phyloP scores from a whole-genome alignment of 2,113 vertebrate genomes.

The Copsychus sechellarum region DNA sequence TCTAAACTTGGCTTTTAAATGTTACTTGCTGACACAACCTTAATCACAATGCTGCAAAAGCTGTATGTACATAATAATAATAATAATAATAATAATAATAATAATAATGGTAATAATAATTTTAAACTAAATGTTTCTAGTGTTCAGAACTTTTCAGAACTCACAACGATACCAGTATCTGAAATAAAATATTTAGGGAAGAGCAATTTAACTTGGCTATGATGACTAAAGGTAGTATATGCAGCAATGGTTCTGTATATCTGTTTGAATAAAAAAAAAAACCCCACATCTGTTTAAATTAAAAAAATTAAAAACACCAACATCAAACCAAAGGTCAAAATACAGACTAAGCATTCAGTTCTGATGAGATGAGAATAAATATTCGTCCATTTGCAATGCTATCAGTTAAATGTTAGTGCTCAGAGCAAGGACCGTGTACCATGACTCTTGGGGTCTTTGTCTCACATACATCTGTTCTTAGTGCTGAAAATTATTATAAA shows the following conservation, averaged over 20 bases:
- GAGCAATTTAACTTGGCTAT: not conserved
- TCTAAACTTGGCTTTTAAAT: constrained; percentile 29
- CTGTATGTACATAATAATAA: not conserved
- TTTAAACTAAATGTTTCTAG: not conserved
- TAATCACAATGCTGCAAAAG: constrained; percentile 23
- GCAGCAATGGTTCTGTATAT: not conserved
- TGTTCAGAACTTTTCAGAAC: not conserved
- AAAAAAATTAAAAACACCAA: not conserved
- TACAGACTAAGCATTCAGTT: not conserved
- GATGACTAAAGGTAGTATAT: not conserved
- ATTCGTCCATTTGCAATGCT: not conserved
- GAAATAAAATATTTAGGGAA: not conserved
- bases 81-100: not conserved
- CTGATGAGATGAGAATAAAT: not conserved
- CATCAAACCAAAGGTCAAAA: not conserved
- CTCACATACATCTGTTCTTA: not conserved
- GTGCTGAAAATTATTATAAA: not conserved
- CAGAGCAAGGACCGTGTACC: not conserved
- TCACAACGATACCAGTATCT: not conserved
- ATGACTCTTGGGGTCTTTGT: not conserved
- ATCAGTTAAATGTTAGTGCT: not conserved
- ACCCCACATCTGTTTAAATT: not conserved
- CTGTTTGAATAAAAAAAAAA: not conserved
- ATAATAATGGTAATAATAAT: not conserved
- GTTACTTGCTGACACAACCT: constrained; percentile 41